These are phyloP conservation scores for Sylvia atricapilla DNA, from an alignment of 2,113 vertebrate species.

Conservation along the genomic window DNA sequence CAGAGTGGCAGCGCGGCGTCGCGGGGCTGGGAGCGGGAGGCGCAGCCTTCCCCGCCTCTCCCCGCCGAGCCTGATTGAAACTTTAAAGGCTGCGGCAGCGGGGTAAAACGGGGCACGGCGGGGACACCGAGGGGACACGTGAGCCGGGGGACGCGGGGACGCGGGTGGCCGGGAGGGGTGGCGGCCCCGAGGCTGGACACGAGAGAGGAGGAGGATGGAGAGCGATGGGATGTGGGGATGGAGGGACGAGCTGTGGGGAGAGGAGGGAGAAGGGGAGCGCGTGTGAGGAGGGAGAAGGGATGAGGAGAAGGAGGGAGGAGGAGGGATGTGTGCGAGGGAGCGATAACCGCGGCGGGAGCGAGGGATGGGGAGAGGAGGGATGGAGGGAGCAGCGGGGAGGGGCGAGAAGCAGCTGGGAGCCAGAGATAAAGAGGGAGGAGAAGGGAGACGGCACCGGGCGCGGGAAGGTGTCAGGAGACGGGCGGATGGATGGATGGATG, in stretches of 20 bases:
- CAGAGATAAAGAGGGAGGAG: conserved; percentile 28
- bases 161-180: rapidly evolving
- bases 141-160: neutral
- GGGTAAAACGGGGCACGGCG: neutral
- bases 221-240: neutral
- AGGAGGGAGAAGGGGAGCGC: neutral
- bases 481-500: neutral
- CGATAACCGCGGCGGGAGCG: neutral
- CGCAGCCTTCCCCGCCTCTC: conserved; percentile 19
- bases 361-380: conserved; percentile 27
- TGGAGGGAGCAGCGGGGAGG: neutral
- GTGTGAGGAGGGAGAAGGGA: neutral
- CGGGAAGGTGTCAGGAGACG: neutral
- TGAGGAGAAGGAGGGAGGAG: neutral
- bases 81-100: conserved; percentile 44
- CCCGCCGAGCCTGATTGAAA: conserved; percentile 49
- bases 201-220: neutral
- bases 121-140: neutral
- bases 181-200: rapidly evolving
- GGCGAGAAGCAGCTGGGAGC: conserved; percentile 10
- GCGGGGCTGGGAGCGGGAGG: conserved; percentile 43
- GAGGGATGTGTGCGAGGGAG: neutral
- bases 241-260: neutral
- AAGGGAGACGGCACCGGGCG: neutral
- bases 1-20: conserved; percentile 52